Evolutionary conservation across 2,113 vertebrate genomes (phyloP), one percentile per base, ranked within the genome.

Genomic region (Oxyruncus cristatus): DNA sequence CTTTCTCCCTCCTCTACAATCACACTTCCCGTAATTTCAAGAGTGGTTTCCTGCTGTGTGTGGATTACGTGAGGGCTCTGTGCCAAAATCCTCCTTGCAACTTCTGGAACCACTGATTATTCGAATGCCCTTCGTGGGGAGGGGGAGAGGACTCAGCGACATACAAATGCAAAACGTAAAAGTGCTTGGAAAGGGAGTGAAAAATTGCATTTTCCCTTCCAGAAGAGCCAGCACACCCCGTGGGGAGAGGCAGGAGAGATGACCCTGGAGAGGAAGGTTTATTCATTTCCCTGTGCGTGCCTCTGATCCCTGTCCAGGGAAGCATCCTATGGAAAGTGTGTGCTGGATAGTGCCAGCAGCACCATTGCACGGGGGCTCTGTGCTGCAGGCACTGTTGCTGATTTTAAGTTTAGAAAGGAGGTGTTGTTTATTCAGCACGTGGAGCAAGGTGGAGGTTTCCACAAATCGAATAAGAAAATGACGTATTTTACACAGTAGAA

Each of bases 221-320:
- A 27, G 24, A 28, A 53, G 11, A 58, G 33, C 8, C 4, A 72
- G 44, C 6, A 21, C 9, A 11, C 8, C 7, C 33, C 49, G 28
- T 1, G 4, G 50, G 53, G 75, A 12, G 11, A 4, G 22, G 26
- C 49, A 73, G 80, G 23, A 72, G 47, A 3, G 0, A 5, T 27
- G 27, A 3, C 15, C 22, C 6, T 23, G 39, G 4, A 15, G 5
- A 1, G 61, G 37, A 44, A 13, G 7, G 2, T 50, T 75, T 18
- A 21, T 12, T 37, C 0, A 4, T n/a, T 41, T 9, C 63, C 44
- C 18, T 7, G 2, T 0, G 2, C 32, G 0, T 10, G 6, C 22
- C 30, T n/a, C 11, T 0, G 2, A 56, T 11, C 22, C 19, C 37
- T 33, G 12, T 23, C 30, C 1, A 10, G 0, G 22, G 14, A 8